Evolutionary conservation across 2,888 invertebrate species (phyloP).

Genomic region (Chromoteleia sp.): DNA sequence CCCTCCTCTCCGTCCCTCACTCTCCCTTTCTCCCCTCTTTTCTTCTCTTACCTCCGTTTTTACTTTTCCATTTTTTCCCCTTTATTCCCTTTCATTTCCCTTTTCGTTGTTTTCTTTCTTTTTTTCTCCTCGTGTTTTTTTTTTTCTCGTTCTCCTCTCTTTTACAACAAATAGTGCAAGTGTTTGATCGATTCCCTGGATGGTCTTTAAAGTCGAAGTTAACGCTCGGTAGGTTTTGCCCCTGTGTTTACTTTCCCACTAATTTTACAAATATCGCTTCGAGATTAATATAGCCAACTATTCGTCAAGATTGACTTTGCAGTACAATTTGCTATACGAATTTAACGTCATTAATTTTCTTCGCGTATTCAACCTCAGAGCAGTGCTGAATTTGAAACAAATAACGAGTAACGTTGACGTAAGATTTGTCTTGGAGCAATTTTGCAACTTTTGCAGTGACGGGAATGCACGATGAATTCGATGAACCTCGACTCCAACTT

Average conservation of each 20-base stretch:
- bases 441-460: conserved; percentile 30
- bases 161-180: conserved; percentile 17
- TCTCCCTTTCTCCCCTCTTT: too few species aligned
- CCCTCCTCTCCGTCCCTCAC: too few species aligned
- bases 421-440: conserved; percentile 4
- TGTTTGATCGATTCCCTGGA: conserved; percentile 30
- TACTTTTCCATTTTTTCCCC: neutral
- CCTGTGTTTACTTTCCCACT: too few species aligned
- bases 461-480: conserved; percentile 17
- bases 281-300: neutral
- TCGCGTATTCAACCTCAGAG: neutral
- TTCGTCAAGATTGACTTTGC: neutral
- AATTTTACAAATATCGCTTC: too few species aligned
- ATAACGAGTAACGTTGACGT: conserved; percentile 23
- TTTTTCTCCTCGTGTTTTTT: neutral
- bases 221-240: conserved; percentile 1
- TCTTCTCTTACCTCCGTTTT: neutral
- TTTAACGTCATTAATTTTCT: conserved; percentile 26
- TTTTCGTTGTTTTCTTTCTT: neutral
- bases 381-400: conserved; percentile 20
- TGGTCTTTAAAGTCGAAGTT: conserved; percentile 5
- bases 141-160: neutral
- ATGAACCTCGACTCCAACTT: conserved; percentile 13
- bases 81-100: neutral
- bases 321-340: neutral